phyloP scores from a whole-genome alignment of 2,113 vertebrate species.

The Salminus brasiliensis region DNA sequence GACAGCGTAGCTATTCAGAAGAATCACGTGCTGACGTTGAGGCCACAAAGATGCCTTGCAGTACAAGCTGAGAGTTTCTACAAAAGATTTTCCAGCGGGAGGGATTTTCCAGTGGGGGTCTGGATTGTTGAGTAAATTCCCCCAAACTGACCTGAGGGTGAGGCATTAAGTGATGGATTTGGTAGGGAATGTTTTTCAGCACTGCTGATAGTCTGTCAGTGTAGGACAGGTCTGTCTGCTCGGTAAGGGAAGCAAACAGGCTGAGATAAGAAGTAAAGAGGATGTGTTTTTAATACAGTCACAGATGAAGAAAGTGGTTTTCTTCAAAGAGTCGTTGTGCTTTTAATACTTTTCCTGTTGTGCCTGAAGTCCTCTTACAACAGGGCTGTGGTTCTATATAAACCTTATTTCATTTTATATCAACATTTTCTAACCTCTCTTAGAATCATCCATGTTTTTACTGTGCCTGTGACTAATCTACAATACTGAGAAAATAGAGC shows the following conservation, averaged over 20 bases:
- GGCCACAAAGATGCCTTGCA: too few relatives aligned
- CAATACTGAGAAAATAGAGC: too few relatives aligned
- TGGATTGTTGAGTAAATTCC: neutral
- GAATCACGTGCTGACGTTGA: neutral
- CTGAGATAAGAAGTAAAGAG: neutral
- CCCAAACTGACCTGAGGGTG: neutral
- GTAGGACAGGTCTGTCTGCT: neutral
- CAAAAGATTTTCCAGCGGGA: neutral
- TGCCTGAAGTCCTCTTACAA: too few relatives aligned
- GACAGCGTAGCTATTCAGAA: too few relatives aligned
- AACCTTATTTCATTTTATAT: too few relatives aligned
- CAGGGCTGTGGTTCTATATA: too few relatives aligned
- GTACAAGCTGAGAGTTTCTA: neutral
- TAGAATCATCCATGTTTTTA: too few relatives aligned
- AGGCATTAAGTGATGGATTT: neutral
- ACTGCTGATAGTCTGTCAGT: neutral
- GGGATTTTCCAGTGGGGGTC: slow-evolving; percentile 42
- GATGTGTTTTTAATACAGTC: neutral
- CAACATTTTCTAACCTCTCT: too few relatives aligned
- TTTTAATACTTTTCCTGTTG: too few relatives aligned
- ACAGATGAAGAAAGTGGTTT: neutral
- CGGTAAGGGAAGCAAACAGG: too few relatives aligned
- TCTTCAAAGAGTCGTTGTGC: neutral
- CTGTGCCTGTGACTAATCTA: too few relatives aligned
- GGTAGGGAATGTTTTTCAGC: neutral